A percentile compares a stretch with the other conserved stretches of the same genome.
These are phyloP conservation scores for Trinectes maculatus DNA, from an alignment of 2,113 vertebrate species.

Conservation along the genomic window DNA sequence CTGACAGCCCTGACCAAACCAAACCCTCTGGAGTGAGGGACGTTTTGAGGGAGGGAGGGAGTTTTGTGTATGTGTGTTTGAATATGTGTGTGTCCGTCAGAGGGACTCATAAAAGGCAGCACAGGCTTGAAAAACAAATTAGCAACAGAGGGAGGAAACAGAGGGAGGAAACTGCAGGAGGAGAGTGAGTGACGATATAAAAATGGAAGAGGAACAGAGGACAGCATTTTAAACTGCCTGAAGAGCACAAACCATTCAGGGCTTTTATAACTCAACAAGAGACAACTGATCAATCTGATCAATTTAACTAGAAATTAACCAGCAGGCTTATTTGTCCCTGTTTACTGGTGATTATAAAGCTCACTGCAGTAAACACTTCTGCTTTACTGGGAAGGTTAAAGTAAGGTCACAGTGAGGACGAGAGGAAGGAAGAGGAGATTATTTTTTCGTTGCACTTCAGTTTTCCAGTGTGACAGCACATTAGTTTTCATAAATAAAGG, in stretches of 20 bases:
- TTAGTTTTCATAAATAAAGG: neutral
- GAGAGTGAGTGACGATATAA: constrained; percentile 11
- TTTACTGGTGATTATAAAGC: neutral
- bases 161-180: neutral
- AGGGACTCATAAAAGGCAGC: constrained; percentile 32
- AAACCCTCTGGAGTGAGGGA: constrained; percentile 35
- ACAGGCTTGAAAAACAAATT: constrained; percentile 47
- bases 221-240: too few relatives aligned
- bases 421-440: neutral
- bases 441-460: neutral
- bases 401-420: neutral
- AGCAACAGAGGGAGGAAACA: constrained; percentile 30
- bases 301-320: neutral
- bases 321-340: neutral
- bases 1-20: constrained; percentile 51
- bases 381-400: neutral
- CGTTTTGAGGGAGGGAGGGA: too few relatives aligned
- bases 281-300: constrained; percentile 27
- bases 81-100: constrained; percentile 1
- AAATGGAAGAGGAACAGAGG: neutral
- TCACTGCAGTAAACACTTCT: neutral
- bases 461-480: neutral
- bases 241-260: constrained; percentile 19
- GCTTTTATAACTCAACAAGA: constrained; percentile 12
- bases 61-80: neutral